Evolutionary conservation across 2,797 vertebrate genomes (phyloP).

Genomic region (Clarias platycephalus): DNA sequence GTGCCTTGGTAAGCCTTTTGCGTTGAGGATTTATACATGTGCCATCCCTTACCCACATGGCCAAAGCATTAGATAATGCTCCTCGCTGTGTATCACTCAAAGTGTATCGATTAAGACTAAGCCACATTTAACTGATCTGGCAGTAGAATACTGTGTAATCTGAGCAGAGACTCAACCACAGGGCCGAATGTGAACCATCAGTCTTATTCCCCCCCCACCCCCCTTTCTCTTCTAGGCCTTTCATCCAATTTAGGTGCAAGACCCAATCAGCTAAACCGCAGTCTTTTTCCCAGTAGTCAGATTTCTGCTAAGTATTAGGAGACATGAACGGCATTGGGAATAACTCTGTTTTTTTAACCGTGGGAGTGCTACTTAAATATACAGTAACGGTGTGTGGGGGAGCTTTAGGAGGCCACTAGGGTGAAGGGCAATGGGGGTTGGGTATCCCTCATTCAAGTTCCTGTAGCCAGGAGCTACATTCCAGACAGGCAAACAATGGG

Average conservation of each 20-base stretch:
- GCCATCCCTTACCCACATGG: not conserved
- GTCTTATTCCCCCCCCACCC: conserved; percentile 7
- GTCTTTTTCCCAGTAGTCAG: conserved; percentile 40
- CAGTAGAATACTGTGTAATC: conserved; percentile 21
- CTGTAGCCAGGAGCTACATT: conserved; percentile 62
- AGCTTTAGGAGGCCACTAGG: conserved; percentile 44
- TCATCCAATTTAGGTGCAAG: conserved; percentile 37
- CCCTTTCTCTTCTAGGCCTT: conserved; percentile 26
- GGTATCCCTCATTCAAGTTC: conserved; percentile 60
- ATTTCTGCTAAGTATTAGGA: conserved; percentile 25
- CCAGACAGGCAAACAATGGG: conserved; percentile 75
- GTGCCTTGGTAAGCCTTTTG: conserved; percentile 5
- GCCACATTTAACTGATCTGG: conserved; percentile 11
- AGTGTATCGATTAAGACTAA: conserved; percentile 3
- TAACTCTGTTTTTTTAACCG: conserved; percentile 46
- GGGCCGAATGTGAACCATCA: conserved; percentile 26
- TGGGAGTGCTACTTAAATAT: conserved; percentile 56
- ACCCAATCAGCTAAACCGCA: conserved; percentile 41
- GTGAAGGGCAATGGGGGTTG: conserved; percentile 44
- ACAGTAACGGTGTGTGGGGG: conserved; percentile 3
- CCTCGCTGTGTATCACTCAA: not conserved
- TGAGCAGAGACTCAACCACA: conserved; percentile 10
- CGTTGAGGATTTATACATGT: conserved; percentile 12
- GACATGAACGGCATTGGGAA: conserved; percentile 15
- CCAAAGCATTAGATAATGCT: not conserved